Conservation (phyloP, 1,140 invertebrate genomes). For the Diorhabda carinulata region DNA sequence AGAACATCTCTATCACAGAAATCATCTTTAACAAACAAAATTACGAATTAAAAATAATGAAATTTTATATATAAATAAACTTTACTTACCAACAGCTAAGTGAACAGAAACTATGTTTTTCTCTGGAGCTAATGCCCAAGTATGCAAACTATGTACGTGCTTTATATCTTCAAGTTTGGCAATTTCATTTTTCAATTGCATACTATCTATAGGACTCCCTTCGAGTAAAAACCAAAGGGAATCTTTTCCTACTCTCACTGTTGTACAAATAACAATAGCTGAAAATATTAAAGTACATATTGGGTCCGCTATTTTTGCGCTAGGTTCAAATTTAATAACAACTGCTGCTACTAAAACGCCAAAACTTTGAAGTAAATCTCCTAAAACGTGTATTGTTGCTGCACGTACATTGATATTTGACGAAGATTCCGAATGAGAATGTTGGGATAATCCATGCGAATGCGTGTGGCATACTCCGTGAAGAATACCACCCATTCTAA, state of each 20-base stretch:
- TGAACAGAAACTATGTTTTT: constrained; percentile 69
- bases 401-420: constrained; percentile 84
- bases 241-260: constrained; percentile 70
- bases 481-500: constrained; percentile 70
- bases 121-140: constrained; percentile 76
- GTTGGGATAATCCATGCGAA: constrained; percentile 25
- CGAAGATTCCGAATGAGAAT: constrained; percentile 30
- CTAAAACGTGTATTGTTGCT: constrained; percentile 88
- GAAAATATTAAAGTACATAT: constrained; percentile 88
- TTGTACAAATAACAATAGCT: constrained; percentile 76
- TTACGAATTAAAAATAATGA: neutral
- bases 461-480: constrained; percentile 59
- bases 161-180: constrained; percentile 61
- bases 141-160: constrained; percentile 73
- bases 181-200: constrained; percentile 53
- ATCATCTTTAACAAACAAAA: constrained; percentile 48
- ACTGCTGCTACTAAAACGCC: constrained; percentile 43
- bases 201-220: constrained; percentile 65
- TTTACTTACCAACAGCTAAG: constrained; percentile 64
- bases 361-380: constrained; percentile 79
- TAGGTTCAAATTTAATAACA: constrained; percentile 55
- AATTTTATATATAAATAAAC: neutral
- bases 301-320: constrained; percentile 77
- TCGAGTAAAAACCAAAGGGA: constrained; percentile 75
- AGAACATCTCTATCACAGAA: constrained; percentile 51